Conservation (phyloP, 2,113 vertebrate genomes). For the Antidorcas marsupialis region DNA sequence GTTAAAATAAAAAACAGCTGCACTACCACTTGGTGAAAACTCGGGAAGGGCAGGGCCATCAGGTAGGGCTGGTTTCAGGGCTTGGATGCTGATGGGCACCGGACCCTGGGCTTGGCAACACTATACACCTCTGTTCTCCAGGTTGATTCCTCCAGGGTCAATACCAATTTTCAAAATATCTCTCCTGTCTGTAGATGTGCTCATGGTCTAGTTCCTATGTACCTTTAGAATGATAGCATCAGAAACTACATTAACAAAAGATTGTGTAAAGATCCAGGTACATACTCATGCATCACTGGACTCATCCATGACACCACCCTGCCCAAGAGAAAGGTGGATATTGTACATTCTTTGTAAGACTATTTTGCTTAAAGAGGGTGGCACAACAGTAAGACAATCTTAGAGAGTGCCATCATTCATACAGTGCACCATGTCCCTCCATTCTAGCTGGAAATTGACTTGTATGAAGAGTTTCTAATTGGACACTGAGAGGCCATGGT, state of each 20-base stretch:
- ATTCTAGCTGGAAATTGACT: not conserved
- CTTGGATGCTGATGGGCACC: not conserved
- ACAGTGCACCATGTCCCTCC: rapidly evolving
- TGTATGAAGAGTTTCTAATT: not conserved
- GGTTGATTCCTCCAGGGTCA: not conserved
- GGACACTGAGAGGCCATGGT: not conserved
- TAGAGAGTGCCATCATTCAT: not conserved
- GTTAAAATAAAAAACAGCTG: not conserved
- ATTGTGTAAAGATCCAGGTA: not conserved
- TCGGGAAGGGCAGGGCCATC: not conserved
- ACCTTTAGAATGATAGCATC: not conserved
- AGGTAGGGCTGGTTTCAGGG: not conserved
- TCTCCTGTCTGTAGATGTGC: not conserved
- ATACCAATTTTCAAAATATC: not conserved
- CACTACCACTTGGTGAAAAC: not conserved
- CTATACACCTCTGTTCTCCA: not conserved
- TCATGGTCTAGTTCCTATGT: not conserved
- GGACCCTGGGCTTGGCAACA: not conserved
- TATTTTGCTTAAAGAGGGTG: not conserved
- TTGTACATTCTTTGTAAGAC: not conserved
- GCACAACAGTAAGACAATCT: not conserved
- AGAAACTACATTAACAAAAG: not conserved
- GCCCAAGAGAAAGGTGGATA: not conserved
- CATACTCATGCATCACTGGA: not conserved
- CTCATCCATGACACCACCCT: not conserved